These are phyloP conservation scores for Sebastes cheni DNA, from an alignment of 2,797 vertebrate species.

Conservation along the genomic window DNA sequence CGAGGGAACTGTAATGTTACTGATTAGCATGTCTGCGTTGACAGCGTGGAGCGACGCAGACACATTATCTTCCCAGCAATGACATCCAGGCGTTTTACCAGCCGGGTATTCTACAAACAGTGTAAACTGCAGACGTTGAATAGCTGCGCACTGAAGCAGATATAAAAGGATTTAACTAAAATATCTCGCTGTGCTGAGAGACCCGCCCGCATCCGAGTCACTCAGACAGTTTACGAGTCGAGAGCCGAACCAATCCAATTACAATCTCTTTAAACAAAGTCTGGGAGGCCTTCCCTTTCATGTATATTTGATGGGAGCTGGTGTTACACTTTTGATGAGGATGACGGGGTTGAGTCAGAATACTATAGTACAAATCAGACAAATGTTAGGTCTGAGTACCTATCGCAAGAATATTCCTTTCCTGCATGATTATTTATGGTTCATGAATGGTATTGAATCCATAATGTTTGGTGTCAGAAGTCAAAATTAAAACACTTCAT, in stretches of 20 bases:
- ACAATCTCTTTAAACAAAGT: slow-evolving; percentile 39
- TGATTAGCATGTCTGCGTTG: slow-evolving; percentile 27
- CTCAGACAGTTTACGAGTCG: slow-evolving; percentile 25
- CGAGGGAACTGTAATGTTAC: slow-evolving; percentile 16
- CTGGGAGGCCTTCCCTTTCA: slow-evolving; percentile 28
- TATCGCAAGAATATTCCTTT: not conserved
- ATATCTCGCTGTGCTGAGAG: slow-evolving; percentile 12
- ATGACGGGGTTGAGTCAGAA: slow-evolving; percentile 21
- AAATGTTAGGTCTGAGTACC: not conserved
- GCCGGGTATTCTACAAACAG: slow-evolving; percentile 8
- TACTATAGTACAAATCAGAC: slow-evolving; percentile 10
- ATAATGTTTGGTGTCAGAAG: not conserved
- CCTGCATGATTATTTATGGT: not conserved
- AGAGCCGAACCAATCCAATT: slow-evolving; percentile 42
- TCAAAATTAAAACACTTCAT: not conserved
- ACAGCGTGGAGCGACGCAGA: slow-evolving; percentile 10
- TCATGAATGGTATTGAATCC: not conserved
- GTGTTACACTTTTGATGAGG: slow-evolving; percentile 38
- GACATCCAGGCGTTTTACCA: slow-evolving; percentile 5
- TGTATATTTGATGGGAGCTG: slow-evolving; percentile 38
- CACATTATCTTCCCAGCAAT: slow-evolving; percentile 14
- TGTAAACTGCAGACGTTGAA: slow-evolving; percentile 3
- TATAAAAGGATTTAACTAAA: slow-evolving; percentile 33
- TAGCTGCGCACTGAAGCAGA: not conserved
- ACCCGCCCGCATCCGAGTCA: slow-evolving; percentile 21